Evolutionary conservation across 92 coral and sea anemone species (phyloP).

Genomic region (Palythoa heliodiscus): DNA sequence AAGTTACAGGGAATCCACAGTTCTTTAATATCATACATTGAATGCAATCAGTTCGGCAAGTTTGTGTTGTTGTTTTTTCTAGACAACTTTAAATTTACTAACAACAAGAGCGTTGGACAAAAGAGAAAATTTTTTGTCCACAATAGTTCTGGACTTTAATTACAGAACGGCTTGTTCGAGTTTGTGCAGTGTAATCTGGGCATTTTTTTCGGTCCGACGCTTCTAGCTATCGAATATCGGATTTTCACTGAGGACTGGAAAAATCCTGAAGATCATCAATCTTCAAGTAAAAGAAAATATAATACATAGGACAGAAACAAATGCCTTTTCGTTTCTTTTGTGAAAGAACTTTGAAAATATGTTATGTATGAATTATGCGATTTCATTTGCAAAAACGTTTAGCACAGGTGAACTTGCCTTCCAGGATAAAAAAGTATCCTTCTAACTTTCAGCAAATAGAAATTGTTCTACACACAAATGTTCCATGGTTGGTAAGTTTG

Average conservation of each 20-base stretch:
- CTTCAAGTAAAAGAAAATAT: conserved; percentile 58
- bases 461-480: conserved; percentile 33
- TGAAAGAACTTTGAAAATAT: conserved; percentile 63
- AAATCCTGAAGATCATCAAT: background rate
- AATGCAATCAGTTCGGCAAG: conserved; percentile 35
- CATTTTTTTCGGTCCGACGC: conserved; percentile 48
- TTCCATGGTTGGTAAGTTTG: conserved; percentile 17
- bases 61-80: conserved; percentile 3
- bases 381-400: conserved; percentile 51
- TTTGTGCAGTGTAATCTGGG: conserved; percentile 25
- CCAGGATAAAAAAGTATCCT: conserved; percentile 38
- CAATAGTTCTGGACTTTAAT: background rate
- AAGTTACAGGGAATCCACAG: conserved; percentile 70
- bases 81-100: conserved; percentile 46
- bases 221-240: conserved; percentile 38
- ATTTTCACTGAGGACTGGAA: conserved; percentile 2
- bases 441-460: conserved; percentile 37
- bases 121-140: conserved; percentile 29
- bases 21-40: conserved; percentile 77
- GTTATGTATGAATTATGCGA: conserved; percentile 39
- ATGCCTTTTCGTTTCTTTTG: conserved; percentile 70
- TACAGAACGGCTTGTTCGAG: conserved; percentile 29
- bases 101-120: conserved; percentile 19
- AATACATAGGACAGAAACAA: conserved; percentile 55
- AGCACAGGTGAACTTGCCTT: conserved; percentile 38